Evolutionary conservation across 2,797 vertebrate species (phyloP), one percentile per base, ranked within the genome.

Genomic region (Sitta carolinensis): DNA sequence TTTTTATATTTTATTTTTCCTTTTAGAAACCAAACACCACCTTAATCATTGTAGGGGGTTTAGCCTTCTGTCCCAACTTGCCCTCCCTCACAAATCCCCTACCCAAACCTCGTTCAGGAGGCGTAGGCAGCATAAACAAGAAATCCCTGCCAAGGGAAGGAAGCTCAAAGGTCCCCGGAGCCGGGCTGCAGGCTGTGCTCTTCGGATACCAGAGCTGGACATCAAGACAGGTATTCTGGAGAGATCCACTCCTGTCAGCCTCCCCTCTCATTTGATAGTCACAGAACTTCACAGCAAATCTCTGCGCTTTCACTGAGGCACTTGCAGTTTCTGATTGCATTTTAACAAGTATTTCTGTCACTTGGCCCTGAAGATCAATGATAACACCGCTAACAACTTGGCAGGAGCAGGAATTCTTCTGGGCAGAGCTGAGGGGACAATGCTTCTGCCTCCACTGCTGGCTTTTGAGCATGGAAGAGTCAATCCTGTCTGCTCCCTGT

Each of bases 11-110:
- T 97, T 97, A 93, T 97, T 97, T 97, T 95, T 98, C 95, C 59
- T 95, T 98, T 95, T 98, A 98, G 98, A 98, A 94, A 97, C 96
- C 97, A 97, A 97, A 96, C 95, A 90, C 55, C 97, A 97, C 7
- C 95, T 96, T 97, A 97, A 97, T 96, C 97, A 94, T 66, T 95
- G 96, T 96, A 99, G 98, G 96, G 98, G 98, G 88, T 89, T 98
- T 97, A 98, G 98, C 95, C 98, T 99, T 95, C 98, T 99, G 88
- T 98, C 98, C 96, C 98, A 98, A 85, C 98, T 99, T 94, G 97
- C 98, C 48, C 98, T 99, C 43, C 98, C 98, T 95, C 97, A 98
- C 98, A 98, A 97, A 88, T 74, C 97, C 97, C 97, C 97, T 61
- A 97, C 96, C 78, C 93, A 95, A 73, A 86, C 77, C 10, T 98